Base-by-base conservation (phyloP, 1,140 invertebrate species). In the Calycopis cecrops region DNA sequence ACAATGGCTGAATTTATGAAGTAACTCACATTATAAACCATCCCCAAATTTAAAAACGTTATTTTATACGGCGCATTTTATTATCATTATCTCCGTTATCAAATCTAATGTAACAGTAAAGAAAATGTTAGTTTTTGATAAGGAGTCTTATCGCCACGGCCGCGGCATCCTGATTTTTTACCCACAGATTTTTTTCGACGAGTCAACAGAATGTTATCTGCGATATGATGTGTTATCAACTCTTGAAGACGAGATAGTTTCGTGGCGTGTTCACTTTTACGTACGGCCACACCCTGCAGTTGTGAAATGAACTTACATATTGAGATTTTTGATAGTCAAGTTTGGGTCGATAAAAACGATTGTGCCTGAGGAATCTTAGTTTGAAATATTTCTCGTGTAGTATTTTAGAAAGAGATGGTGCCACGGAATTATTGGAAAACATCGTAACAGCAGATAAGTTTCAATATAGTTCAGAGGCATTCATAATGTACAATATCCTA, bases 81-180 rank as follows among this genome's bases (percentile, higher is more conserved):
- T 48, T 10, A 9, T 47, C 0, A 47, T 18, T 21, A 1, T 37
- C 50, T 28, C 17, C 35, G 21, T 10, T 44, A 53, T 57, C 52
- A 61, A 63, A 67, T 68, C 67, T 63, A 34, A 59, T 52, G 47
- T 44, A 58, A 53, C 56, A 50, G 49, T 56, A 53, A 55, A 60
- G 55, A 62, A 64, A 67, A 61, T 59, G 63, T 69, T 73, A 65
- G 57, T 65, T 61, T 53, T 44, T 65, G 73, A 79, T 76, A 78
- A 78, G 54, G 47, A 57, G 53, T 57, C 59, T 77, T 80, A 83
- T 79, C 79, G 61, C 64, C 35, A 38, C 56, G n/a, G n/a, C 66
- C 40, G 42, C 59, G 65, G 74, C 77, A 85, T 79, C 74, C 79
- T 79, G 76, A 75, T 80, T 79, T 79, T 76, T 74, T 73, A 71